A percentile compares a stretch with the other conserved stretches of the same genome.
These are phyloP conservation scores for Ormyrus rosae DNA, from an alignment of 2,888 invertebrate genomes.

Conservation along the genomic window DNA sequence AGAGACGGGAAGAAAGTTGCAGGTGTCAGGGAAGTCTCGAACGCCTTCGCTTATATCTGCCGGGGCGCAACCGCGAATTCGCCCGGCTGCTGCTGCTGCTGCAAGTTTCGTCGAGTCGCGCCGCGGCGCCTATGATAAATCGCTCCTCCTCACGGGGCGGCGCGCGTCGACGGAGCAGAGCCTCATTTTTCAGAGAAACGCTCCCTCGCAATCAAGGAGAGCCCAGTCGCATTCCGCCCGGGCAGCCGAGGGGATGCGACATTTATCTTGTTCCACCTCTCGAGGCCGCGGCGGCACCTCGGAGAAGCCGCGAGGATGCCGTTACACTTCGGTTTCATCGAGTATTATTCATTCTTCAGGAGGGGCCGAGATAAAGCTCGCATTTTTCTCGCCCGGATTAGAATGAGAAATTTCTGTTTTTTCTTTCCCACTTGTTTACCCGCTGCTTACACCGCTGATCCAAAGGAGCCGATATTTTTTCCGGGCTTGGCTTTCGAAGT, in stretches of 20 bases:
- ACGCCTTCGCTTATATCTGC: constrained; percentile 24
- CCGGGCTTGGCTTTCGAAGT: background rate
- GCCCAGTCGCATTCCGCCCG: constrained; percentile 56
- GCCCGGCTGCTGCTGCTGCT: constrained; percentile 7
- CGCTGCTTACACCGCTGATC: background rate
- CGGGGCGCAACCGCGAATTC: constrained; percentile 44
- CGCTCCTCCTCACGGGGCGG: constrained; percentile 48
- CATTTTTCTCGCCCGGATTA: constrained; percentile 51
- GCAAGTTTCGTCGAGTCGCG: constrained; percentile 13
- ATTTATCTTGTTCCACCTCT: constrained; percentile 46
- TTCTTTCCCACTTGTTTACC: background rate
- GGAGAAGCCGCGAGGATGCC: background rate
- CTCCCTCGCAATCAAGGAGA: constrained; percentile 53
- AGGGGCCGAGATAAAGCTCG: constrained; percentile 9
- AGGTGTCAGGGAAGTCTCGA: constrained; percentile 43
- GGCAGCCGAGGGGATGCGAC: constrained; percentile 23
- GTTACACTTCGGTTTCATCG: constrained; percentile 50
- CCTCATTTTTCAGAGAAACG: constrained; percentile 62
- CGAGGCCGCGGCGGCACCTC: background rate
- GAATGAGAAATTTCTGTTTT: constrained; percentile 24
- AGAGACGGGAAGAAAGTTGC: constrained; percentile 50
- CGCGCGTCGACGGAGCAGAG: constrained; percentile 51
- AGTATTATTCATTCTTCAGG: constrained; percentile 50
- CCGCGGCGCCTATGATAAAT: constrained; percentile 65
- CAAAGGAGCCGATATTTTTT: background rate